Conservation (phyloP, 2,888 invertebrate species). For the Himalopsyche tibetana region DNA sequence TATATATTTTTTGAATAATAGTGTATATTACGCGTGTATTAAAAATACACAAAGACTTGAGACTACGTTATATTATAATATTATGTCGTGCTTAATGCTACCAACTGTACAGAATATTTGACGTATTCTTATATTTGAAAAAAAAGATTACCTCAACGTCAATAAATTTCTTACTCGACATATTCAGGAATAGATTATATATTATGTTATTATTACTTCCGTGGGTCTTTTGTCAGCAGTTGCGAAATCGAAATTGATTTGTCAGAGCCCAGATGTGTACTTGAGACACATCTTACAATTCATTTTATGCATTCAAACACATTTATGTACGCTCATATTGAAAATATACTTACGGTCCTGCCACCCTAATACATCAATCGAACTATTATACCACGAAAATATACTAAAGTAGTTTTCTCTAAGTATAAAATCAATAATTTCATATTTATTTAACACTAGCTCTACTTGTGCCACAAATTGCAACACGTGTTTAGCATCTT, state of each 20-base stretch:
- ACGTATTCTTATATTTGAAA: neutral
- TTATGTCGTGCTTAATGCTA: too few relatives aligned
- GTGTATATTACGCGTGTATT: too few relatives aligned
- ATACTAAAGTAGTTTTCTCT: too few relatives aligned
- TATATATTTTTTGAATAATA: too few relatives aligned
- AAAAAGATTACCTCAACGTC: neutral
- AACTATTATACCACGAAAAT: neutral
- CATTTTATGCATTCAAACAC: neutral
- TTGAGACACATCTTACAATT: neutral
- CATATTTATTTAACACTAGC: too few relatives aligned
- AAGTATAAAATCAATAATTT: too few relatives aligned
- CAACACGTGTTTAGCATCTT: too few relatives aligned
- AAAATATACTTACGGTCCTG: neutral
- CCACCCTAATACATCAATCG: conserved; percentile 1
- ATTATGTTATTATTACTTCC: neutral
- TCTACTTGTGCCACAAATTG: too few relatives aligned
- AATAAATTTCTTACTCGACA: neutral
- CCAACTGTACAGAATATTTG: too few relatives aligned
- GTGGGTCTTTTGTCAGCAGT: neutral
- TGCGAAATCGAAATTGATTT: conserved; percentile 16
- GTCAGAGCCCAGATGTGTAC: conserved; percentile 4
- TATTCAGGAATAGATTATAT: neutral
- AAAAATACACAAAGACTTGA: too few relatives aligned
- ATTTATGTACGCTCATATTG: neutral
- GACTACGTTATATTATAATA: too few relatives aligned